Conservation (phyloP, 1,140 invertebrate genomes). For the Hylaeus anthracinus region DNA sequence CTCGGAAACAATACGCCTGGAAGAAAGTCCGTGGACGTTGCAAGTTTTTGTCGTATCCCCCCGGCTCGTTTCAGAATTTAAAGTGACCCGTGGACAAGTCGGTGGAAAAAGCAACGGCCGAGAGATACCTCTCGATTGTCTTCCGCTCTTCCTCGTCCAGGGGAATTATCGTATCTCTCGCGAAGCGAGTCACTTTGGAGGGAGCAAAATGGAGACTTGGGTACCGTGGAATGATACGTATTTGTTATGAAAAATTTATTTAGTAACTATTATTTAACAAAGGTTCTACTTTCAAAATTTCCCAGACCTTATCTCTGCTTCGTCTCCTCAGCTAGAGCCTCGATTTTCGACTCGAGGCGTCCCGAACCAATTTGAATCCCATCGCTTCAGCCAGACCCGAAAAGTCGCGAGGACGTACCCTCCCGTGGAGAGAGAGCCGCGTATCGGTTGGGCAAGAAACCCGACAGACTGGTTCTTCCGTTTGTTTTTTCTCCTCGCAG, state of each 20-base stretch:
- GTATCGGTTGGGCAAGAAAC: constrained; percentile 48
- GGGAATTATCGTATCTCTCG: constrained; percentile 22
- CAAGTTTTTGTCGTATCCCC: constrained; percentile 22
- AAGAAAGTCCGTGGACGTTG: neutral
- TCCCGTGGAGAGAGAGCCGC: neutral
- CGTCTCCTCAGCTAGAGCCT: too few species aligned
- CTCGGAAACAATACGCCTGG: constrained; percentile 3
- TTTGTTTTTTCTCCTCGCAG: constrained; percentile 38
- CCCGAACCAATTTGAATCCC: too few species aligned
- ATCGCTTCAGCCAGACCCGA: neutral
- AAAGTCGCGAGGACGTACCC: constrained; percentile 47
- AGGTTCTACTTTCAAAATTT: too few species aligned
- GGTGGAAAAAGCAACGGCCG: neutral
- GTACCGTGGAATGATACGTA: too few species aligned
- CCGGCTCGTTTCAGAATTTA: constrained; percentile 31
- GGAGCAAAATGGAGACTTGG: neutral
- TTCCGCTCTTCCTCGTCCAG: constrained; percentile 11
- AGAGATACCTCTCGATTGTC: constrained; percentile 38
- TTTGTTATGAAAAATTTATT: too few species aligned
- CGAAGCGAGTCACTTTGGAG: neutral
- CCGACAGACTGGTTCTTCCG: constrained; percentile 59
- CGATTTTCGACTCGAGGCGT: too few species aligned
- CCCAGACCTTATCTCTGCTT: too few species aligned
- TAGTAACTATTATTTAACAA: too few species aligned
- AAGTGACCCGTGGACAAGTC: constrained; percentile 19